Evolutionary conservation across 2,113 vertebrate species (phyloP), one percentile per base, ranked within the genome.

Genomic region (Brevimyrus niger): DNA sequence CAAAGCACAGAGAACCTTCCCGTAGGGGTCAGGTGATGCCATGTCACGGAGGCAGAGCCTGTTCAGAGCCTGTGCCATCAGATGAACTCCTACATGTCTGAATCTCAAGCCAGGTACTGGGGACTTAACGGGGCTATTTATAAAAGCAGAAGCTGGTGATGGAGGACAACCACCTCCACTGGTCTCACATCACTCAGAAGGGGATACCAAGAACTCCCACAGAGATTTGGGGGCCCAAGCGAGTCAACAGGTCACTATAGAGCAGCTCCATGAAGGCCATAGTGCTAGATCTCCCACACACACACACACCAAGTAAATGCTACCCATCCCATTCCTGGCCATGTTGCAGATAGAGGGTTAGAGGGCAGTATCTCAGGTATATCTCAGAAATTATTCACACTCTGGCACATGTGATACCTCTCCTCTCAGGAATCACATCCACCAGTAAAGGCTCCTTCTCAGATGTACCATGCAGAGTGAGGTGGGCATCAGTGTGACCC

Each of bases 401-500:
- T 42, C 35, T 38, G 48, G 11, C 50, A 69, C 86, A 21, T 19
- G 44, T 9, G 1, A 47, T 15, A 55, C 10, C 17, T 27, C 5
- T 46, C 7, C 73, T 31, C 38, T 58, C 76, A n/a, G 21, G 27
- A 19, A 51, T 80, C 46, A 17, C 17, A 44, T 35, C 42, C 27
- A 58, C 10, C 13, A 38, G 31, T 76, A 76, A 76, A 76, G 31
- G 73, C 73, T 38, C 13, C 38, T 80, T 15, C 35, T 15, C 31
- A 80, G 73, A 17, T 80, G 13, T 80, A 19, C 35, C 73, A 80
- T 42, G 73, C 35, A 80, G 65, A 31, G 11, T 13, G 27, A 73
- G n/a, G n/a, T 73, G 27, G 27, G 65, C 76, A 90, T 42, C 50
- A 87, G 91, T 15, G 31, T 84, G 84, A 84, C 44, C 44, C 42